Evolutionary conservation across 2,797 vertebrate genomes (phyloP).

Genomic region (Parambassis ranga): DNA sequence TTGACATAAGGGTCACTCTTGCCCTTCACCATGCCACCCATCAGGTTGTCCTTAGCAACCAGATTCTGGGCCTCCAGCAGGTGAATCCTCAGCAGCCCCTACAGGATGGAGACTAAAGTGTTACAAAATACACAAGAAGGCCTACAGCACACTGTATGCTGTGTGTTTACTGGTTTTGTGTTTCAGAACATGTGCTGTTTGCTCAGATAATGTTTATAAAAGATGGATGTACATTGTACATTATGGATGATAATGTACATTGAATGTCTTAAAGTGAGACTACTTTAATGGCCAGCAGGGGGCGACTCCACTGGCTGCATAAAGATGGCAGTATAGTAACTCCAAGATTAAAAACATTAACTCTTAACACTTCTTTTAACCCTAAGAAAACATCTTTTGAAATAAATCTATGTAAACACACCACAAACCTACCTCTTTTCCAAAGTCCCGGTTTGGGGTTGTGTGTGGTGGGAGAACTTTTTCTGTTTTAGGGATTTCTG

Average conservation of each 20-base stretch:
- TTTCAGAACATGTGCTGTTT: no score
- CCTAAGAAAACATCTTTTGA: no score
- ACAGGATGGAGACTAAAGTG: slow-evolving; percentile 29
- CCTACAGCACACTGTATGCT: background rate
- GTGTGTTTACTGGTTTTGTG: background rate
- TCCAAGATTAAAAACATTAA: no score
- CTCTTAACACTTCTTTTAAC: no score
- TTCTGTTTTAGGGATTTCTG: slow-evolving; percentile 48
- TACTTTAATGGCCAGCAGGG: no score
- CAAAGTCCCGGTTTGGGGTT: slow-evolving; percentile 77
- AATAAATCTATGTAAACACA: no score
- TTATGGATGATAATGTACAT: no score
- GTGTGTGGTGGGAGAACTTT: slow-evolving; percentile 71
- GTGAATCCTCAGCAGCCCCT: slow-evolving; percentile 92
- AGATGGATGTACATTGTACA: no score
- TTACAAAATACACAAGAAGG: background rate
- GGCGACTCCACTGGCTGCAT: no score
- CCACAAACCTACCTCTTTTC: slow-evolving; percentile 79
- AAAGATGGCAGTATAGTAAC: no score
- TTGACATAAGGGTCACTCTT: slow-evolving; percentile 96
- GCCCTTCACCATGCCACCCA: slow-evolving; percentile 90
- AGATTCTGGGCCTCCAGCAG: slow-evolving; percentile 89
- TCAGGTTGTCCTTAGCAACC: slow-evolving; percentile 90
- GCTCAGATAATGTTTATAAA: no score
- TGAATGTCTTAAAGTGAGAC: no score